A percentile compares a stretch with the other conserved stretches of the same genome.
These are phyloP conservation scores for Accipiter virgatus DNA, from an alignment of 2,113 vertebrate genomes.

Conservation along the genomic window DNA sequence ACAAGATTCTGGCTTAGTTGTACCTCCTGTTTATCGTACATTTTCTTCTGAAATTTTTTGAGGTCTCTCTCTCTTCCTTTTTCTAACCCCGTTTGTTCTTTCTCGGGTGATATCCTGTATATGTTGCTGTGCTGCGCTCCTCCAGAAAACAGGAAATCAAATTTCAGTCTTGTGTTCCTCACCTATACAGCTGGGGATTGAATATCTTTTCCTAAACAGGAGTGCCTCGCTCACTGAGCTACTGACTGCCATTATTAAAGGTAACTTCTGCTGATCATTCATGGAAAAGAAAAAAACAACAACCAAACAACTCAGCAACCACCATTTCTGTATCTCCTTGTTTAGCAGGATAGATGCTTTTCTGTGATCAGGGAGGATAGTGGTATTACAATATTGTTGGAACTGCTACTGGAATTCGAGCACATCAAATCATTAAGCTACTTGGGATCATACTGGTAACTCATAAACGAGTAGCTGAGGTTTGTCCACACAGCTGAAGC, in stretches of 20 bases:
- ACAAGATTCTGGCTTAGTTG: neutral
- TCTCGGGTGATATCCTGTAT: neutral
- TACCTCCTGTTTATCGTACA: neutral
- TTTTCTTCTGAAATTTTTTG: neutral
- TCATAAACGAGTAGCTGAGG: neutral
- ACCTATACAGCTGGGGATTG: neutral
- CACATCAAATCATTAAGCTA: neutral
- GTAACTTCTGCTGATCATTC: neutral
- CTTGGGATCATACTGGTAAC: neutral
- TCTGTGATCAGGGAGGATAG: neutral
- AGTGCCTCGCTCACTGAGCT: neutral
- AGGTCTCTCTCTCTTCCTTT: neutral
- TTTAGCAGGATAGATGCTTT: neutral
- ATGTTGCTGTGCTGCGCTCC: neutral
- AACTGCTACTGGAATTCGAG: neutral
- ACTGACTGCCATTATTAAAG: neutral
- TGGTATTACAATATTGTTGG: neutral
- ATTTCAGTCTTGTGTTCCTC: neutral
- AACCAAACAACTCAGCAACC: neutral
- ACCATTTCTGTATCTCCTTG: neutral
- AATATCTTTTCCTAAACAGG: neutral
- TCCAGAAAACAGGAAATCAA: neutral
- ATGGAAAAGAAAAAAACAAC: neutral
- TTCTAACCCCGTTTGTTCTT: neutral
- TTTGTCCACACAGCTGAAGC: neutral